Conservation (phyloP, 2,888 invertebrate genomes). For the Augiades crinisus region DNA sequence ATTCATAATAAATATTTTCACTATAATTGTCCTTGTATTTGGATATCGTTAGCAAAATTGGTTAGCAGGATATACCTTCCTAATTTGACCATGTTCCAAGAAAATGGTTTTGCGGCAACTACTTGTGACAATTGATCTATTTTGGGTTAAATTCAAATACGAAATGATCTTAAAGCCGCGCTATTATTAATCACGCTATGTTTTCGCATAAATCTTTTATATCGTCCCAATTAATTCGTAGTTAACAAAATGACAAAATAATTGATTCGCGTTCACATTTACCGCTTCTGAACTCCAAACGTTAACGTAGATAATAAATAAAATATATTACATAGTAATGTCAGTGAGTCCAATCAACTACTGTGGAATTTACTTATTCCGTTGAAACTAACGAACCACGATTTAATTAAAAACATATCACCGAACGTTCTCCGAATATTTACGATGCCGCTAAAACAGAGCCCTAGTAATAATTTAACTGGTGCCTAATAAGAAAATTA, state of each 20-base stretch:
- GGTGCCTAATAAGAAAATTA: conserved; percentile 75
- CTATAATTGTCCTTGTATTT: no score
- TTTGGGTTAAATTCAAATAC: no score
- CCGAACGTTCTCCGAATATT: conserved; percentile 60
- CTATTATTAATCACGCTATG: no score
- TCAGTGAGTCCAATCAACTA: conserved; percentile 43
- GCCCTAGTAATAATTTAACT: conserved; percentile 63
- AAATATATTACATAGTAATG: conserved; percentile 26
- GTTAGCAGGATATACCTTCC: no score
- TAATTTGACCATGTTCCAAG: no score
- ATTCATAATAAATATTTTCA: no score
- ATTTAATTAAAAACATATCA: conserved; percentile 72
- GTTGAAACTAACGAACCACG: conserved; percentile 50
- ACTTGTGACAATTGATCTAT: no score
- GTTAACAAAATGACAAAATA: conserved; percentile 16
- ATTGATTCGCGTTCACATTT: conserved; percentile 15
- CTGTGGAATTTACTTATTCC: conserved; percentile 46
- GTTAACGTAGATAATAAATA: conserved; percentile 20
- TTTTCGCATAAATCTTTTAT: conserved; percentile 7
- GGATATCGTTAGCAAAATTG: no score
- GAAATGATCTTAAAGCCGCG: no score
- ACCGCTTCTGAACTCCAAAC: conserved; percentile 15
- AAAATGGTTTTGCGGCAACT: no score
- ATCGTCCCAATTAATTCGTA: conserved; percentile 12
- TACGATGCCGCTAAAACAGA: conserved; percentile 75